phyloP scores from a whole-genome alignment of 2,797 vertebrate species.

The Smutsia gigantea region DNA sequence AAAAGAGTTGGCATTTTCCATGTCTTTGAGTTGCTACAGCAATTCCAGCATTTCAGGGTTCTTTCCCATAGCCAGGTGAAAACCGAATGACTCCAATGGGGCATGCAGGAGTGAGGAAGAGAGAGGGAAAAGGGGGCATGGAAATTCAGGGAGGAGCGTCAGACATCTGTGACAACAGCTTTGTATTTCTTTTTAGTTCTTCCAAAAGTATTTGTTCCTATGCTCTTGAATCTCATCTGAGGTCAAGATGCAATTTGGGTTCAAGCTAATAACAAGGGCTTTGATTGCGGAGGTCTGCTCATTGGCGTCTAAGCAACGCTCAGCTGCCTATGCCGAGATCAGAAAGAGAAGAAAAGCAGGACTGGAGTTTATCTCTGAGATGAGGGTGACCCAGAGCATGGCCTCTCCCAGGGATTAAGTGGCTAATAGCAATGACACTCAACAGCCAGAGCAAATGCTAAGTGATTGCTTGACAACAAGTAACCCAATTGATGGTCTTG shows the following conservation, averaged over 20 bases:
- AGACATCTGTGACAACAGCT: background rate
- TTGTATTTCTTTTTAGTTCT: background rate
- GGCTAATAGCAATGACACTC: slow-evolving; percentile 59
- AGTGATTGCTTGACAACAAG: slow-evolving; percentile 39
- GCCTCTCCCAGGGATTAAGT: slow-evolving; percentile 60
- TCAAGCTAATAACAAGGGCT: background rate
- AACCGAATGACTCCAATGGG: background rate
- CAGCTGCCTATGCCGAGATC: background rate
- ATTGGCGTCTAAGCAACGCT: background rate
- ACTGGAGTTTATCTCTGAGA: slow-evolving; percentile 60
- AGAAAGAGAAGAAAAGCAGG: slow-evolving; percentile 51
- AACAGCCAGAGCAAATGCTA: background rate
- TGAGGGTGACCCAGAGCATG: slow-evolving; percentile 35
- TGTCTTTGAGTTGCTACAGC: background rate
- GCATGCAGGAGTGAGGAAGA: too few relatives aligned
- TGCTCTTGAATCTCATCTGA: slow-evolving; percentile 1
- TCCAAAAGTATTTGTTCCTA: background rate
- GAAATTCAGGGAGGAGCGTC: background rate
- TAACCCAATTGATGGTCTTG: background rate
- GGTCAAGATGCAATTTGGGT: slow-evolving; percentile 10
- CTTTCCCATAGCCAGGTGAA: slow-evolving; percentile 10
- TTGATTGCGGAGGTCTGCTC: background rate
- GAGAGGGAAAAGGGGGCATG: background rate
- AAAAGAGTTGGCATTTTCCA: background rate
- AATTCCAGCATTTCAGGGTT: slow-evolving; percentile 36